A percentile compares a stretch with the other conserved stretches of the same genome.
Conservation (phyloP, 1,140 invertebrate species). For the Drosophila grimshawi region DNA sequence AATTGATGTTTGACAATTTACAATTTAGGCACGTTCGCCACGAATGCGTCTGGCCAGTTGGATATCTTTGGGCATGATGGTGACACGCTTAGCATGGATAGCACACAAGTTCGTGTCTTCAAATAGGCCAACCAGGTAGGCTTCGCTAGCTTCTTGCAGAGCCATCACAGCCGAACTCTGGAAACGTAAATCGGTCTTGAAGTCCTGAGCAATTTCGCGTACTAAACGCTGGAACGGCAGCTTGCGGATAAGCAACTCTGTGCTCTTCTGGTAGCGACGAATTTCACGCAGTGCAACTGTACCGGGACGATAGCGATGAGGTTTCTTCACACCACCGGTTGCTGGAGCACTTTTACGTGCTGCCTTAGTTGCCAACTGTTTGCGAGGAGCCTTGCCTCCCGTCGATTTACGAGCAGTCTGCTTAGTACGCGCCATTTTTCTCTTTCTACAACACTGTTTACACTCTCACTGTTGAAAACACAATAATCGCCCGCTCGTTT, state of each 20-base stretch:
- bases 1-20: too few relatives aligned
- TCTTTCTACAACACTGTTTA: too few relatives aligned
- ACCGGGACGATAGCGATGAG: slow-evolving; percentile 91
- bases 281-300: slow-evolving; percentile 92
- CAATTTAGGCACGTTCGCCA: too few relatives aligned
- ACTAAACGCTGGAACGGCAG: slow-evolving; percentile 94
- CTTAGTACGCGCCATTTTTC: too few relatives aligned
- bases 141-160: slow-evolving; percentile 94
- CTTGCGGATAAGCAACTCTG: slow-evolving; percentile 95
- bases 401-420: slow-evolving; percentile 1
- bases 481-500: too few relatives aligned
- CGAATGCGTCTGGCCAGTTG: too few relatives aligned
- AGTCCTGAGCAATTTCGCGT: slow-evolving; percentile 94
- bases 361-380: slow-evolving; percentile 1
- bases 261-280: slow-evolving; percentile 91
- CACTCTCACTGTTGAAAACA: too few relatives aligned
- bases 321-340: slow-evolving; percentile 94
- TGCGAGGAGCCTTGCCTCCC: slow-evolving; percentile 7
- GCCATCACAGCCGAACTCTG: slow-evolving; percentile 92
- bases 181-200: slow-evolving; percentile 92
- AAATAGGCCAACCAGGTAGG: too few relatives aligned
- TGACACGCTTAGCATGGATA: too few relatives aligned
- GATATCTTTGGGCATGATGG: too few relatives aligned
- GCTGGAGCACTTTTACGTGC: slow-evolving; percentile 86
- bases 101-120: too few relatives aligned